These are phyloP conservation scores for Pseudorasbora parva DNA, from an alignment of 2,113 vertebrate species.

Conservation along the genomic window DNA sequence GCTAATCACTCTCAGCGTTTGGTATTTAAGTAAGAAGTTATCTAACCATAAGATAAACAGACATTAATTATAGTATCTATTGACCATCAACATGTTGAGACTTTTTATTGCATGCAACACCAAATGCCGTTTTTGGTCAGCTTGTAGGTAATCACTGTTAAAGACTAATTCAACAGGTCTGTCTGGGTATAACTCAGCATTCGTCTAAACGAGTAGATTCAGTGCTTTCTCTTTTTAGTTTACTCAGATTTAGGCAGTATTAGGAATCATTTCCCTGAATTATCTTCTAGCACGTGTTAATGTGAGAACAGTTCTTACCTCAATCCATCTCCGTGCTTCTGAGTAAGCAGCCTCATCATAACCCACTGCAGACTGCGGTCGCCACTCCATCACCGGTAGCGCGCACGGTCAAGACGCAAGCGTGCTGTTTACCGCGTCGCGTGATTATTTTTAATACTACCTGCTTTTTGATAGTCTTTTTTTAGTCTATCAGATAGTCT, in stretches of 20 bases:
- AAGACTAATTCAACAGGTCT: too few species aligned
- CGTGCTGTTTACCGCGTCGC: background rate
- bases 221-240: background rate
- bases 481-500: too few species aligned
- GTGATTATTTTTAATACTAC: background rate
- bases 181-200: background rate
- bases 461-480: too few species aligned
- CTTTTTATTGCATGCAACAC: background rate
- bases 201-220: background rate
- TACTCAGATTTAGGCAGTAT: background rate
- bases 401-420: background rate
- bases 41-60: background rate
- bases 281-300: background rate
- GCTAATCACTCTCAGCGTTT: background rate
- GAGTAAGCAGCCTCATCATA: conserved; percentile 78
- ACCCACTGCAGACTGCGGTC: conserved; percentile 76
- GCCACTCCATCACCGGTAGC: conserved; percentile 78
- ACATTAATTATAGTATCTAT: background rate
- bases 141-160: too few species aligned
- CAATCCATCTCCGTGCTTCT: conserved; percentile 89
- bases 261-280: background rate
- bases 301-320: conserved; percentile 77
- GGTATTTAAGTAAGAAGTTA: background rate
- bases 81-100: background rate
- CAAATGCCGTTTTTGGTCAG: too few species aligned